These are phyloP conservation scores for Pseudocheirus occidentalis DNA, from an alignment of 2,797 vertebrate genomes.

Conservation along the genomic window DNA sequence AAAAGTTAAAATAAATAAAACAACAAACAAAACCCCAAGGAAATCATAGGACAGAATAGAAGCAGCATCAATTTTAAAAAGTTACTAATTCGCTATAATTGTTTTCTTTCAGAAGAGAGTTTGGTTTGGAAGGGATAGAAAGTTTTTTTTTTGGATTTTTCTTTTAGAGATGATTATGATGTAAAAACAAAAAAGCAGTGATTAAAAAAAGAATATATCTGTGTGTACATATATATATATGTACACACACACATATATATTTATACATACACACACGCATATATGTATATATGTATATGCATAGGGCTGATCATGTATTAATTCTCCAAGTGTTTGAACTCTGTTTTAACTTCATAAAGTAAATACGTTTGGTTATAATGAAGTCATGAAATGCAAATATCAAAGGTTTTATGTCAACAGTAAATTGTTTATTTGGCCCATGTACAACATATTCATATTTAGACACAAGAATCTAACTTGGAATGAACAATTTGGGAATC, in stretches of 20 bases:
- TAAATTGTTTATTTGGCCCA: not conserved
- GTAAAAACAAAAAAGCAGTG: not conserved
- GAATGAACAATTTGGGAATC: not conserved
- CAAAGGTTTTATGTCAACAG: not conserved
- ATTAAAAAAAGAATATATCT: not conserved
- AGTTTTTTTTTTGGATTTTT: not conserved
- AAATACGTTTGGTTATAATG: not conserved
- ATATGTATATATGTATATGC: too few relatives aligned
- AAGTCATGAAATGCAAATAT: not conserved
- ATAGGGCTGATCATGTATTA: not conserved
- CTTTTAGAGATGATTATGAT: not conserved
- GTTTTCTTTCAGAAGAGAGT: not conserved
- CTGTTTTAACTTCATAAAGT: not conserved
- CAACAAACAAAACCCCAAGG: not conserved
- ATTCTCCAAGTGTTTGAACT: not conserved
- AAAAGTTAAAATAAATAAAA: not conserved
- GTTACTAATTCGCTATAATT: not conserved
- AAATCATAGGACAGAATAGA: not conserved
- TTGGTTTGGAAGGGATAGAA: not conserved
- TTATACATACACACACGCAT: too few relatives aligned
- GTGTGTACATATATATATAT: too few relatives aligned
- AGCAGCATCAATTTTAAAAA: too few relatives aligned
- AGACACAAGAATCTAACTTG: not conserved
- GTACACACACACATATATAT: too few relatives aligned
- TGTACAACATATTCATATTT: not conserved